Conservation (phyloP, 2,113 vertebrate species). For the Monopterus albus region DNA sequence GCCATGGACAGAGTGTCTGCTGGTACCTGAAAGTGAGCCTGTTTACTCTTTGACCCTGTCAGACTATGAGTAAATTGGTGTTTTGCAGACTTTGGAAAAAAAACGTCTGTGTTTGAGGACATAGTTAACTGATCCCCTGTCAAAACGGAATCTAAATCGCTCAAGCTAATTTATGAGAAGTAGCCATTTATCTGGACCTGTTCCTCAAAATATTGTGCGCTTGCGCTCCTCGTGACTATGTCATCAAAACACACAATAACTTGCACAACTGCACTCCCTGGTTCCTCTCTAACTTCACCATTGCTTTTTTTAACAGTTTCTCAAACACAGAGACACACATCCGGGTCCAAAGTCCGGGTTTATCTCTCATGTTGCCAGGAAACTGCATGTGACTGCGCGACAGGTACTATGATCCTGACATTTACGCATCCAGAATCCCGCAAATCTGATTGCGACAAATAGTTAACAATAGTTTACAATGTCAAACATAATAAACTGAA, state of each 20-base stretch:
- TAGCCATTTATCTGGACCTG: constrained; percentile 37
- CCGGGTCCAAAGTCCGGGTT: constrained; percentile 61
- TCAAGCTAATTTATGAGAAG: too few species aligned
- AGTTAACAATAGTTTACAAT: background rate
- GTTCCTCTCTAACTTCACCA: background rate
- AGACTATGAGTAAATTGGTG: background rate
- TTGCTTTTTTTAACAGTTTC: background rate
- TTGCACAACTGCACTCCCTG: constrained; percentile 16
- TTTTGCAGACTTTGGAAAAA: too few species aligned
- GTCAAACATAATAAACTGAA: background rate
- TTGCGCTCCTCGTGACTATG: constrained; percentile 4
- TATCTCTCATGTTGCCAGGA: constrained; percentile 32
- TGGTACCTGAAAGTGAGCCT: constrained; percentile 29
- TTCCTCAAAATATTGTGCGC: constrained; percentile 29
- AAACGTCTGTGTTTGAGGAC: too few species aligned
- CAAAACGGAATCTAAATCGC: too few species aligned
- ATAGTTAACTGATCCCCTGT: background rate
- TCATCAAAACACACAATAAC: constrained; percentile 19
- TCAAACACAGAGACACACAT: constrained; percentile 7
- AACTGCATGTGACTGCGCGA: constrained; percentile 61
- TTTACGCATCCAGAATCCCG: constrained; percentile 14
- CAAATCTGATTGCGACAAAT: background rate
- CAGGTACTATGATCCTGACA: constrained; percentile 21
- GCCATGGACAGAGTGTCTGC: background rate
- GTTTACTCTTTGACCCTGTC: constrained; percentile 32